Percentiles rank a stretch among this genome's conserved stretches.
Evolutionary conservation across 2,113 vertebrate genomes (phyloP).

Genomic region (Oenanthe oenanthe): DNA sequence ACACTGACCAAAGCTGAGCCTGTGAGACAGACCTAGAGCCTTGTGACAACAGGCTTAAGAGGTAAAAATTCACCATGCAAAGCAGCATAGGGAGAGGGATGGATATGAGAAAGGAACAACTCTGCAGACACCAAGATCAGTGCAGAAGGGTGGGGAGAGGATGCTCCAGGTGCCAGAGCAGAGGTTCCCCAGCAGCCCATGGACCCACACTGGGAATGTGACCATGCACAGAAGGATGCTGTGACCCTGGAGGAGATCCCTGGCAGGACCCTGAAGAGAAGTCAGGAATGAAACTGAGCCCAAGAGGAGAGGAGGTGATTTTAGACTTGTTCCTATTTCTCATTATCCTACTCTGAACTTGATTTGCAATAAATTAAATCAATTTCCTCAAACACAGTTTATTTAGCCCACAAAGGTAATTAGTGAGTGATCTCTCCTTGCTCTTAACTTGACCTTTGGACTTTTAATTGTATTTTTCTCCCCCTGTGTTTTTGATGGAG

Average conservation of each 20-base stretch:
- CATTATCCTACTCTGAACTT: background rate
- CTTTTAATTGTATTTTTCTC: background rate
- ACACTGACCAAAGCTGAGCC: background rate
- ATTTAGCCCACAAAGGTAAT: background rate
- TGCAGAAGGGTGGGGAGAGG: background rate
- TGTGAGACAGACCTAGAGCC: rapidly evolving
- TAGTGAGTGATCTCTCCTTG: rapidly evolving
- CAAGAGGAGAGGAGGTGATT: background rate
- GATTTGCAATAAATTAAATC: background rate
- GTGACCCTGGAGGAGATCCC: background rate
- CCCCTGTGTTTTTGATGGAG: background rate
- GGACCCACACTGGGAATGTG: rapidly evolving
- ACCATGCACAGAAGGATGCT: background rate
- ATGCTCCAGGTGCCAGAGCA: background rate
- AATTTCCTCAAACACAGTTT: background rate
- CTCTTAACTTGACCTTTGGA: background rate
- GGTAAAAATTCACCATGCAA: background rate
- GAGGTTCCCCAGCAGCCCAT: background rate
- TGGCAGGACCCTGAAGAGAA: background rate
- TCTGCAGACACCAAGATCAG: background rate
- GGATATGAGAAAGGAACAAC: background rate
- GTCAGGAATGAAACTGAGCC: background rate
- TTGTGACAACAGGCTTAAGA: background rate
- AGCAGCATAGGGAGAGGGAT: background rate
- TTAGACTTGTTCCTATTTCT: background rate